Evolutionary conservation across 2,113 vertebrate species (phyloP), one percentile per base, ranked within the genome.

Genomic region (Nannospalax galili): DNA sequence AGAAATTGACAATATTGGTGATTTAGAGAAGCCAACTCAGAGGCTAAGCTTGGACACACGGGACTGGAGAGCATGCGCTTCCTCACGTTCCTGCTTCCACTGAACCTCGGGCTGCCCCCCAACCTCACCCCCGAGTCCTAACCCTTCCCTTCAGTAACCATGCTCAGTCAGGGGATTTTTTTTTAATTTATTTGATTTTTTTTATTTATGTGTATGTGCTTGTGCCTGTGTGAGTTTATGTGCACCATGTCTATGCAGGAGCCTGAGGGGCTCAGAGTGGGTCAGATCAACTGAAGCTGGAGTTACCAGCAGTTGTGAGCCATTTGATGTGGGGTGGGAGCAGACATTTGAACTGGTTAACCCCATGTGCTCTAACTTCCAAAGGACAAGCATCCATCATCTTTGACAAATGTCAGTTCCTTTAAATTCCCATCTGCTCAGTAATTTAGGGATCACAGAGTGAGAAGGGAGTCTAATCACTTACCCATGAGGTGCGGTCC

Each of bases 361-460:
- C 78, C 17, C 19, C 0, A 78, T 45, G 74, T 60, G 42, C 28
- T 95, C 85, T 77, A 88, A 30, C 32, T 60, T 81, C 82, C 17
- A 42, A 28, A 97, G 97, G 95, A 78, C 58, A 64, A 95, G n/a
- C 45, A 3, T 45, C 82, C 90, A 52, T 35, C 82, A 89, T 45
- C 79, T 93, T 88, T 60, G 20, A 96, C n/a, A 77, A 96, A 67
- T 77, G 56, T 14, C 16, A 85, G 48, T 40, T 88, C 52, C 37
- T 92, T 79, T 72, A 74, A 81, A 86, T 73, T 79, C 1, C 84
- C 79, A 90, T 85, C 78, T 28, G 85, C 60, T 56, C 82, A 67
- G 72, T 87, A 37, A 96, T 73, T 94, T 90, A 30, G 81, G 64
- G 81, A 30, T 96, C 93, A 84, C 48, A 84, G 96, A 96, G 97